Evolutionary conservation across 2,888 invertebrate species (phyloP).

Genomic region (Dinocampus coccinellae): DNA sequence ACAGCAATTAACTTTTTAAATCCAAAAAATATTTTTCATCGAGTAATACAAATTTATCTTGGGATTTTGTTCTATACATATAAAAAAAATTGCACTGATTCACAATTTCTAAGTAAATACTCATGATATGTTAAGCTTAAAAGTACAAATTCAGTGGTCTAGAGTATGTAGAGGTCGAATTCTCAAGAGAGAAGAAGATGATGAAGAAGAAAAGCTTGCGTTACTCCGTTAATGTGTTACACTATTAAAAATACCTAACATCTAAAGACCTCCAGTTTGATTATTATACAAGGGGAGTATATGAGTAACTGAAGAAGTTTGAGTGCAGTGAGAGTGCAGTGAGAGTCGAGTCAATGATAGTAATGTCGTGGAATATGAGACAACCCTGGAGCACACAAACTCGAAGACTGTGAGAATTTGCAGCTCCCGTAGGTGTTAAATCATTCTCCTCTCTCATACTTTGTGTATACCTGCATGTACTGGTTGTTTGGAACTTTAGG

Average conservation of each 20-base stretch:
- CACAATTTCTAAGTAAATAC: too few species aligned
- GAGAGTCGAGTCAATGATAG: not conserved
- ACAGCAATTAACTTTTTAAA: too few species aligned
- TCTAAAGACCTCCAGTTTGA: too few species aligned
- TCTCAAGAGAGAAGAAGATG: conserved; percentile 35
- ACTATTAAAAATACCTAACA: too few species aligned
- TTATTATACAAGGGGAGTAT: too few species aligned
- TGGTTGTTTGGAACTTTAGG: conserved; percentile 40
- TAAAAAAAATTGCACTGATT: too few species aligned
- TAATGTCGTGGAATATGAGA: not conserved
- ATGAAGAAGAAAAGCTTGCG: too few species aligned
- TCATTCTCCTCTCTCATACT: conserved; percentile 24
- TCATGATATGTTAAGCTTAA: too few species aligned
- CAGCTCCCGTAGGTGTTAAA: conserved; percentile 51
- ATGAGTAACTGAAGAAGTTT: not conserved
- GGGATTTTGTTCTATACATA: too few species aligned
- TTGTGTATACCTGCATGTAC: conserved; percentile 22
- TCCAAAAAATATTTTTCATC: too few species aligned
- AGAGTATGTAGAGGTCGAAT: conserved; percentile 55
- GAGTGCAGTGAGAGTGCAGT: not conserved
- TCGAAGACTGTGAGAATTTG: conserved; percentile 41
- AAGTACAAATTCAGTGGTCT: too few species aligned
- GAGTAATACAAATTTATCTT: too few species aligned
- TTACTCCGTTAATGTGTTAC: conserved; percentile 3
- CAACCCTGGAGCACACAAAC: not conserved